Percentiles rank a stretch among this genome's conserved stretches.
Evolutionary conservation across 92 coral and sea anemone species (phyloP).

Genomic region (Porites evermanni): DNA sequence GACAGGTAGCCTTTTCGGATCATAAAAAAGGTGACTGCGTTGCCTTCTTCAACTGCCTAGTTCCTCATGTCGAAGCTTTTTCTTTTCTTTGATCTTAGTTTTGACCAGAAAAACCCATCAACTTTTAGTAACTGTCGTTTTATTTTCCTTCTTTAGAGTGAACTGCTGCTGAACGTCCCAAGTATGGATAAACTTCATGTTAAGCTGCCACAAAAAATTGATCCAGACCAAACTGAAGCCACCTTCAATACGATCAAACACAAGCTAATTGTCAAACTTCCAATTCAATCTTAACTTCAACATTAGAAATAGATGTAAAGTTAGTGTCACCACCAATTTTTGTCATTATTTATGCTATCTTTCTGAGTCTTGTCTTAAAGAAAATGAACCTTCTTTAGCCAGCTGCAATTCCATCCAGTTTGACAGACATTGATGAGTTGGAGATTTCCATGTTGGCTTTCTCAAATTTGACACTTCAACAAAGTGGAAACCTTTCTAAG

Average conservation of each 20-base stretch:
- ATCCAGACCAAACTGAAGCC: constrained; percentile 75
- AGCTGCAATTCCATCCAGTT: not conserved
- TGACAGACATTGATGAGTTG: not conserved
- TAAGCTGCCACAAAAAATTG: constrained; percentile 75
- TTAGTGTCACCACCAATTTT: not conserved
- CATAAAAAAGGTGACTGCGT: too few relatives aligned
- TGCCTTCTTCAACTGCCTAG: too few relatives aligned
- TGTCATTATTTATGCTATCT: not conserved
- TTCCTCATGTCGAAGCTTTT: not conserved
- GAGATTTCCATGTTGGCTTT: too few relatives aligned
- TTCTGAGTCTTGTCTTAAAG: not conserved
- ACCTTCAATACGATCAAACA: constrained; percentile 78
- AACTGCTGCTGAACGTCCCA: constrained; percentile 59
- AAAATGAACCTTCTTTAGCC: not conserved
- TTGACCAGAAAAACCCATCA: not conserved
- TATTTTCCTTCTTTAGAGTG: constrained; percentile 49
- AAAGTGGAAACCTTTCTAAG: too few relatives aligned
- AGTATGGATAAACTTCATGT: constrained; percentile 70
- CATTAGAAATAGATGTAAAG: not conserved
- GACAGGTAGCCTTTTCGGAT: too few relatives aligned
- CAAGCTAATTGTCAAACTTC: constrained; percentile 75
- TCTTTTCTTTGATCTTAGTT: too few relatives aligned
- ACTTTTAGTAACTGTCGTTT: not conserved
- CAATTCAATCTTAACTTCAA: constrained; percentile 30
- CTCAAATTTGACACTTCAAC: too few relatives aligned